Conservation (phyloP, 2,113 vertebrate genomes). For the Odobenus rosmarus region DNA sequence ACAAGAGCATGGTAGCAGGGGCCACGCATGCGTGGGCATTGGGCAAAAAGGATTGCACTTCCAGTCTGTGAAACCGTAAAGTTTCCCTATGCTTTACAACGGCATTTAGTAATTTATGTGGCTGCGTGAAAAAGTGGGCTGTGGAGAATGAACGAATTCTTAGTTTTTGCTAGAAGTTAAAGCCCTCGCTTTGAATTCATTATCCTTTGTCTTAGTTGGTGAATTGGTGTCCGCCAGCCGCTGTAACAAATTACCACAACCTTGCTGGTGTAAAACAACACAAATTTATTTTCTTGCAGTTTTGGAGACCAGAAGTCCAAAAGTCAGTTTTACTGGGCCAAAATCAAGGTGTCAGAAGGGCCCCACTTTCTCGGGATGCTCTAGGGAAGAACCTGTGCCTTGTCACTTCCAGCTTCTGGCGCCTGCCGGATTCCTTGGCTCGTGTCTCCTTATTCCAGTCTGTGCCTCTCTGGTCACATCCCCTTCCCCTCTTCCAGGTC, state of each 20-base stretch:
- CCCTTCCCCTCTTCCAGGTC: not conserved
- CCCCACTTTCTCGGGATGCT: not conserved
- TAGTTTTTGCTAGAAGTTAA: not conserved
- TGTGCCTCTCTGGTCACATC: not conserved
- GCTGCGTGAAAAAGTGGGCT: not conserved
- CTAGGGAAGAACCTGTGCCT: not conserved
- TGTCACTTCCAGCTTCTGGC: not conserved
- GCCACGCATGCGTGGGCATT: not conserved
- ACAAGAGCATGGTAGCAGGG: no score
- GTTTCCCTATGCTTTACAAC: not conserved
- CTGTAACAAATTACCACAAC: not conserved
- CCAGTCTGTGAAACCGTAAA: not conserved
- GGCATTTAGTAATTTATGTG: not conserved
- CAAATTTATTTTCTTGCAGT: not conserved
- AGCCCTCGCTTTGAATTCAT: not conserved
- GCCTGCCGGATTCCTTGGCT: not conserved
- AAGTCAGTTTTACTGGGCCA: not conserved
- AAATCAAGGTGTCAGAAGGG: not conserved
- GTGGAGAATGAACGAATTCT: not conserved
- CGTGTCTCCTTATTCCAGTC: no score
- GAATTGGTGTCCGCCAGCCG: not conserved
- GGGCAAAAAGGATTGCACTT: not conserved
- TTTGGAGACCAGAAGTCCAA: not conserved
- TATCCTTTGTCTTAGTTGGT: not conserved
- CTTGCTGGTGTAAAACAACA: not conserved